phyloP scores from a whole-genome alignment of 2,113 vertebrate genomes.

The Passer montanus region DNA sequence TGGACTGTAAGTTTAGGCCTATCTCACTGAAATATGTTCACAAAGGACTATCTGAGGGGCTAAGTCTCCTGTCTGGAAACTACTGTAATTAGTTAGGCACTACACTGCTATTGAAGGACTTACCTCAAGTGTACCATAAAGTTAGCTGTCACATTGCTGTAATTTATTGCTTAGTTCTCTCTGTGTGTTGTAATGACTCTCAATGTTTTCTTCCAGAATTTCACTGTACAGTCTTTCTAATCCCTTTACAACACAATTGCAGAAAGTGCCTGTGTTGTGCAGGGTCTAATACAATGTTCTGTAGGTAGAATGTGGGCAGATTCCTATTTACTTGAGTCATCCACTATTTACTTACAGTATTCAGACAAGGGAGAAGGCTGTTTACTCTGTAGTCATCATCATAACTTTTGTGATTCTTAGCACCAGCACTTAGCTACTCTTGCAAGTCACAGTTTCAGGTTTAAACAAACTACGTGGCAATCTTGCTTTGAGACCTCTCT shows the following conservation, averaged over 20 bases:
- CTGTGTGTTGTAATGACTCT: neutral
- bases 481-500: neutral
- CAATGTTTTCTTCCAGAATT: neutral
- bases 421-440: neutral
- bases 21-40: neutral
- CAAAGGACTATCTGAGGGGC: neutral
- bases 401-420: neutral
- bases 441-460: neutral
- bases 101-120: neutral
- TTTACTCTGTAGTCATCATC: neutral
- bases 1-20: neutral
- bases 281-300: neutral
- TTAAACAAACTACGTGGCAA: neutral
- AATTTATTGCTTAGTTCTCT: neutral
- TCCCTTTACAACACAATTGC: neutral
- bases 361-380: neutral
- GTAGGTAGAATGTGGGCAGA: neutral
- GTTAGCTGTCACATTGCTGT: neutral
- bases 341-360: neutral
- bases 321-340: neutral
- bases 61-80: neutral
- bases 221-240: neutral
- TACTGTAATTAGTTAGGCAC: neutral
- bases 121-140: neutral
- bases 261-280: neutral